Base-by-base conservation (phyloP, 2,113 vertebrate species). In the Corythornis cristatus region DNA sequence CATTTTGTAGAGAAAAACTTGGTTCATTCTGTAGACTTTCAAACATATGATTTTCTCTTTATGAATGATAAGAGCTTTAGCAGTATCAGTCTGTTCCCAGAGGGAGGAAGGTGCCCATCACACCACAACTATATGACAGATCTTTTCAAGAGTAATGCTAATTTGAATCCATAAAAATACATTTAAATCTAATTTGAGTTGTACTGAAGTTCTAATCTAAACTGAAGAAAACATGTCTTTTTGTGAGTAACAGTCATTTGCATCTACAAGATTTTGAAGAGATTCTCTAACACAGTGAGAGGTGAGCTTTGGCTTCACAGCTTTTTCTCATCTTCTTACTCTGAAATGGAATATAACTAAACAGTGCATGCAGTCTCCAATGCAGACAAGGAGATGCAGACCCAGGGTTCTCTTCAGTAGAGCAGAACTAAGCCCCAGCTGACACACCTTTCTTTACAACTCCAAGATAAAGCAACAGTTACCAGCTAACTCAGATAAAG, bases 231-330 rank as follows among this genome's bases (percentile, higher is more conserved):
- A 67, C 68, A 46, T 78, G 72, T 53, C 64, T 93, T 64, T 92
- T 90, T 93, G 72, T 74, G 95, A 95, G 90, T 89, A 94, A 90
- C 48, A 67, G 18, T 76, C 54, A 77, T 92, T 95, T 86, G 64
- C 56, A 73, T n/a, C 70, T 83, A 19, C 54, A 48, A 76, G 86
- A 57, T 64, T 73, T 74, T 77, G 86, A 94, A 90, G 56, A 87
- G 61, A 76, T 87, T 93, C 25, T 88, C 37, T 95, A 90, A 85
- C 33, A 25, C 75, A 80, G 71, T 67, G 53, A 79, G 16, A 82
- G n/a, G 35, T 89, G 62, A 86, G 15, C 66, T 88, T 86, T 80
- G 53, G 56, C 53, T 45, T 91, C 76, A 73, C 76, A 26, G 14
- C 61, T 77, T 78, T 81, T 84, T 48, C 64, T 90, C 65, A 26